A percentile compares a stretch with the other conserved stretches of the same genome.
These are phyloP conservation scores for Euplexia lucipara DNA, from an alignment of 2,888 invertebrate genomes.

Conservation along the genomic window DNA sequence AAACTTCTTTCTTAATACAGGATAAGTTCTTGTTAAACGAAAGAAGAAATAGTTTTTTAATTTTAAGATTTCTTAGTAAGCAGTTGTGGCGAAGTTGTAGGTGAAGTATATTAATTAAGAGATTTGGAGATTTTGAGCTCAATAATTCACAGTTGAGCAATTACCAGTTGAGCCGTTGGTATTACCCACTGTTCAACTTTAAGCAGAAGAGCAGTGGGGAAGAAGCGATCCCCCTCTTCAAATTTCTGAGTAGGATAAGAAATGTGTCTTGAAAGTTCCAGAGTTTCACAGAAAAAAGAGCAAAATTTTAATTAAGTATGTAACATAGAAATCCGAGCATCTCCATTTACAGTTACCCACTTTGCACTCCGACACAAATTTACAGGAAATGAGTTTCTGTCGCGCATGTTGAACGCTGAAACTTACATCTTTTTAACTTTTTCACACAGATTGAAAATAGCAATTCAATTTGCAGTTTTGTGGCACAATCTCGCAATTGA, in stretches of 20 bases:
- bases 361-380: constrained; percentile 20
- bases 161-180: too few relatives aligned
- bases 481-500: constrained; percentile 11
- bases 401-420: constrained; percentile 18
- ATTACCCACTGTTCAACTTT: too few relatives aligned
- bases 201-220: too few relatives aligned
- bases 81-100: too few relatives aligned
- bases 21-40: too few relatives aligned
- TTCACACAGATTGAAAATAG: constrained; percentile 22
- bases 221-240: rapidly evolving
- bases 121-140: too few relatives aligned
- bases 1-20: too few relatives aligned
- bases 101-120: too few relatives aligned
- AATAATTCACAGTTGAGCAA: too few relatives aligned
- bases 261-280: neutral
- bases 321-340: constrained; percentile 1
- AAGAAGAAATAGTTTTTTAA: too few relatives aligned
- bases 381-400: constrained; percentile 54
- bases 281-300: too few relatives aligned
- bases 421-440: constrained; percentile 29
- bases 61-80: too few relatives aligned
- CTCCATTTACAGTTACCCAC: constrained; percentile 21
- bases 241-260: neutral
- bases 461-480: constrained; percentile 46
- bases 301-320: neutral